A percentile compares a stretch with the other conserved stretches of the same genome.
Evolutionary conservation across 2,113 vertebrate genomes (phyloP).

Genomic region (Axis porcinus): DNA sequence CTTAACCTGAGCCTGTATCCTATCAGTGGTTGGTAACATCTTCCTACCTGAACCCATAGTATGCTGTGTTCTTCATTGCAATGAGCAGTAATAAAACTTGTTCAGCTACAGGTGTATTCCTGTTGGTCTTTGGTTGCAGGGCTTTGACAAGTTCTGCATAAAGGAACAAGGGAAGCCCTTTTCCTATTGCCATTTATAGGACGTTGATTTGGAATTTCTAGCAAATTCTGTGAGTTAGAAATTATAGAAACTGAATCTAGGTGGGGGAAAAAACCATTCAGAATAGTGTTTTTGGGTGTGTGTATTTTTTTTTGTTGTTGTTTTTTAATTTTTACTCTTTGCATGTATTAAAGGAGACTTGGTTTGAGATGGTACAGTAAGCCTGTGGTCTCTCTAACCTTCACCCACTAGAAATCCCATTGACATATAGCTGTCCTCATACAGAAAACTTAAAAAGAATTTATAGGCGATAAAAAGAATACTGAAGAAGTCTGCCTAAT

Average conservation of each 20-base stretch:
- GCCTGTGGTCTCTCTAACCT: background rate
- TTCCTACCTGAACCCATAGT: background rate
- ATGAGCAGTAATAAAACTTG: background rate
- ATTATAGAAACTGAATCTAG: background rate
- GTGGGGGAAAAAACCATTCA: background rate
- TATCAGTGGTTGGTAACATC: background rate
- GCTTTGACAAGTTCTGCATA: background rate
- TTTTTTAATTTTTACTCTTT: background rate
- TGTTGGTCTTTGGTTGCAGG: background rate
- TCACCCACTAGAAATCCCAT: background rate
- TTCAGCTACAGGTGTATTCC: background rate
- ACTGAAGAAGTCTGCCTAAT: background rate
- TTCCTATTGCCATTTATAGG: background rate
- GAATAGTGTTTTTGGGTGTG: background rate
- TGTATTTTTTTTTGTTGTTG: background rate
- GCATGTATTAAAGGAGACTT: background rate
- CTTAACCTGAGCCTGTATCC: background rate
- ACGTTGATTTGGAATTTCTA: background rate
- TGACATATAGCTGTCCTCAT: background rate
- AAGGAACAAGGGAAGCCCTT: background rate
- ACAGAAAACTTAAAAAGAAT: background rate
- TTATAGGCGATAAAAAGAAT: background rate
- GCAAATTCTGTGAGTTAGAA: background rate
- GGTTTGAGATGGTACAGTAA: background rate
- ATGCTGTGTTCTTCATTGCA: background rate